Evolutionary conservation across 2,888 invertebrate genomes (phyloP), one percentile per base, ranked within the genome.

Genomic region (Timandra comae): DNA sequence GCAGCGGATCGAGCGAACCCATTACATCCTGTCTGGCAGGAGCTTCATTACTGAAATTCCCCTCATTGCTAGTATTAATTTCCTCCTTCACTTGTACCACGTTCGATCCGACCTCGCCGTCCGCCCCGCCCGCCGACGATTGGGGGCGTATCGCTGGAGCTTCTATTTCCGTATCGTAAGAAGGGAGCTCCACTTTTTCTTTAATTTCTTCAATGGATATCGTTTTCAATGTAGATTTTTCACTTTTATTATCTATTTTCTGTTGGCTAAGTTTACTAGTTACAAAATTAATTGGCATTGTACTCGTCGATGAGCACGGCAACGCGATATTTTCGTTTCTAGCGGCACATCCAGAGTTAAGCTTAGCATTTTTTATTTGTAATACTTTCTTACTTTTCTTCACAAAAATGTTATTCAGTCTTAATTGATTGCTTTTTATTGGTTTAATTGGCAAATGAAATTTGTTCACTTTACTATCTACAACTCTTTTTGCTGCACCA

Each of bases 321-420:
- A 68, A 70, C 29, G 38, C 40, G 10, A 63, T 63, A 29, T 30
- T 36, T 30, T 51, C 55, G 22, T 30, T 50, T 6, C 51, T 38
- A 20, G 35, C 41, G 33, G 33, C 50, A n/a, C n/a, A n/a, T 11
- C 40, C 30, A 24, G 52, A 31, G 29, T 51, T 48, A 2, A 43
- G 22, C 47, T 76, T 82, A 3, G 66, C 58, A 53, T 84, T 84
- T 41, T 81, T 85, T 29, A 86, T 86, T 41, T 82, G 74, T 37
- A 86, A 60, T 33, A 82, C 54, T 55, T 84, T 86, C 43, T 82
- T 86, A 36, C 74, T 63, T 49, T 86, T 86, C 46, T 75, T 86
- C 11, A 81, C 74, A 61, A 66, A 84, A 35, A 80, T 68, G 50
- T 81, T 84, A 51, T 79, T 84, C 49, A 81, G 58, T 55, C 69